Percentiles rank a stretch among this genome's conserved stretches.
Conservation (phyloP, 2,113 vertebrate species). For the Ascaphus truei region DNA sequence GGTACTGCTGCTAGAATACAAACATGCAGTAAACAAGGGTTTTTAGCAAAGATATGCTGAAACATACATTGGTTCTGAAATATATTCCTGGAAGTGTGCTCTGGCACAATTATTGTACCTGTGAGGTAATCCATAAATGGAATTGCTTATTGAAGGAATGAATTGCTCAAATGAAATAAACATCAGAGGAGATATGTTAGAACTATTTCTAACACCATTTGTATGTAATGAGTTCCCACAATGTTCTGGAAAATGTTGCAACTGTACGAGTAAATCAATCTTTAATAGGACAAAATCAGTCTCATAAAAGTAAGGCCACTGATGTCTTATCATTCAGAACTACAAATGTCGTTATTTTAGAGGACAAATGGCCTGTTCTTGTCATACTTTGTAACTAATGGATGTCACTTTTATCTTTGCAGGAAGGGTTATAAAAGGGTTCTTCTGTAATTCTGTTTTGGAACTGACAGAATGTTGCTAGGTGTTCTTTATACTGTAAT, state of each 20-base stretch:
- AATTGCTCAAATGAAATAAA: conserved; percentile 26
- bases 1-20: too few species aligned
- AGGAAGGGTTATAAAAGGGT: background rate
- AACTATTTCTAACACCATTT: background rate
- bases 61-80: background rate
- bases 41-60: background rate
- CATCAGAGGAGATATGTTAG: background rate
- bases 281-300: conserved; percentile 5
- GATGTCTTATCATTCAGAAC: conserved; percentile 1
- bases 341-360: background rate
- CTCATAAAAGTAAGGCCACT: background rate
- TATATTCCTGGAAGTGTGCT: conserved; percentile 8
- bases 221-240: background rate
- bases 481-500: background rate
- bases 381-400: background rate
- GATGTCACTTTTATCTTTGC: background rate
- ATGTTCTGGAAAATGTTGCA: background rate
- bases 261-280: background rate
- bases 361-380: background rate
- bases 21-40: too few species aligned
- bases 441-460: background rate
- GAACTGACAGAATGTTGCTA: background rate
- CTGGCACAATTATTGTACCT: conserved; percentile 17
- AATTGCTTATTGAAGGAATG: conserved; percentile 25
- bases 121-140: conserved; percentile 24